These are phyloP conservation scores for Nephrotoma guestfalica DNA, from an alignment of 2,888 invertebrate genomes.

Conservation along the genomic window DNA sequence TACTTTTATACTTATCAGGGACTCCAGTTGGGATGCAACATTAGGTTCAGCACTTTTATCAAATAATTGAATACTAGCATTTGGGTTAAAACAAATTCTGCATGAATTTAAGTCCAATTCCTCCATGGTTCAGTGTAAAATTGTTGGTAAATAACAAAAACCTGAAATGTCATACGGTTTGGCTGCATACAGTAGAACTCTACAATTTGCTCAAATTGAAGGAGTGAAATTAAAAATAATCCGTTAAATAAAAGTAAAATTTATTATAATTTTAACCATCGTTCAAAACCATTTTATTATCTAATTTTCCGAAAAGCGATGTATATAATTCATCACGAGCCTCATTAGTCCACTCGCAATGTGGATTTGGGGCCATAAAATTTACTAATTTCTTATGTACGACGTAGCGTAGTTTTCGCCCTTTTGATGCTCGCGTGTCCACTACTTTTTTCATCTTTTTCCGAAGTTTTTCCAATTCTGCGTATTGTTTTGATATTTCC, in stretches of 20 bases:
- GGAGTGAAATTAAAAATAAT: too few relatives aligned
- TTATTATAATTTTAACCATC: neutral
- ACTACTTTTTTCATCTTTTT: conserved; percentile 86
- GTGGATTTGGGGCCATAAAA: conserved; percentile 73
- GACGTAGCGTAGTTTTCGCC: conserved; percentile 73
- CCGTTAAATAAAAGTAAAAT: neutral
- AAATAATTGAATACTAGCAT: neutral
- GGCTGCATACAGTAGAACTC: neutral
- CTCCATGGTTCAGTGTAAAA: neutral
- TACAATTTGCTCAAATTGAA: too few relatives aligned
- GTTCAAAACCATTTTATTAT: neutral
- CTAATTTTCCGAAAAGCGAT: conserved; percentile 51
- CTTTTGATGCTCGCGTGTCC: conserved; percentile 90
- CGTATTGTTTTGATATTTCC: conserved; percentile 78
- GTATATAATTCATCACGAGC: conserved; percentile 66
- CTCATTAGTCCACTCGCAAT: conserved; percentile 55
- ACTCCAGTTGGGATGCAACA: neutral
- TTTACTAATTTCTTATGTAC: conserved; percentile 77
- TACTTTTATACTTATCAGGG: neutral
- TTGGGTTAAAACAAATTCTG: neutral
- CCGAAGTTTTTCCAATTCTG: conserved; percentile 79
- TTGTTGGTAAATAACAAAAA: neutral
- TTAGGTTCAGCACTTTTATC: neutral
- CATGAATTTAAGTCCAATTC: neutral
- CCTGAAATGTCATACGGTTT: neutral